Conservation (phyloP, 2,888 invertebrate species). For the Liodrosophila aerea region DNA sequence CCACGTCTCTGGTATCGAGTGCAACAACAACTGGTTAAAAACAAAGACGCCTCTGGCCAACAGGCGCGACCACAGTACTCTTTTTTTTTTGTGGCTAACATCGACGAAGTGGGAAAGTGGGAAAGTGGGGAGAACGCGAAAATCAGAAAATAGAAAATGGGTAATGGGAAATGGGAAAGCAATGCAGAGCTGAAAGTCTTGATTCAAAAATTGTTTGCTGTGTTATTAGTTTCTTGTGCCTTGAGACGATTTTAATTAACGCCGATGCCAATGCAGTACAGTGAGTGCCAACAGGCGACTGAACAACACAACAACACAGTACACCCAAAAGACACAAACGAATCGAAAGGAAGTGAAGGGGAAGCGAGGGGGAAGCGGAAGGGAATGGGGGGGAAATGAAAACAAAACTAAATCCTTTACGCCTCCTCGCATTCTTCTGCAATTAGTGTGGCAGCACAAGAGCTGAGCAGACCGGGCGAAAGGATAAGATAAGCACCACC, state of each 20-base stretch:
- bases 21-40: conserved; percentile 4
- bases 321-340: too few species aligned
- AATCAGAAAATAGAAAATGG: conserved; percentile 3
- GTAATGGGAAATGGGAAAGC: conserved; percentile 1
- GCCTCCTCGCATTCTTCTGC: conserved; percentile 47
- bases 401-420: conserved; percentile 40
- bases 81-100: conserved; percentile 24
- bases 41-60: conserved; percentile 30
- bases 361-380: not conserved
- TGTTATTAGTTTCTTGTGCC: conserved; percentile 55
- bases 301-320: too few species aligned
- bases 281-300: conserved; percentile 23
- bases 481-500: conserved; percentile 31
- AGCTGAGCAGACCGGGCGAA: too few species aligned
- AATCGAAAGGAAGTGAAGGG: too few species aligned
- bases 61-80: conserved; percentile 39
- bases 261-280: conserved; percentile 43
- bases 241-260: conserved; percentile 66
- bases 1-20: conserved; percentile 6
- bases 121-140: conserved; percentile 12
- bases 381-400: too few species aligned
- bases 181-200: conserved; percentile 35
- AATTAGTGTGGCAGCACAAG: conserved; percentile 41
- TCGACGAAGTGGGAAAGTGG: conserved; percentile 25
- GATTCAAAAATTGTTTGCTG: conserved; percentile 55